phyloP scores from a whole-genome alignment of 1,140 invertebrate genomes.

The Drosophila sturtevanti region DNA sequence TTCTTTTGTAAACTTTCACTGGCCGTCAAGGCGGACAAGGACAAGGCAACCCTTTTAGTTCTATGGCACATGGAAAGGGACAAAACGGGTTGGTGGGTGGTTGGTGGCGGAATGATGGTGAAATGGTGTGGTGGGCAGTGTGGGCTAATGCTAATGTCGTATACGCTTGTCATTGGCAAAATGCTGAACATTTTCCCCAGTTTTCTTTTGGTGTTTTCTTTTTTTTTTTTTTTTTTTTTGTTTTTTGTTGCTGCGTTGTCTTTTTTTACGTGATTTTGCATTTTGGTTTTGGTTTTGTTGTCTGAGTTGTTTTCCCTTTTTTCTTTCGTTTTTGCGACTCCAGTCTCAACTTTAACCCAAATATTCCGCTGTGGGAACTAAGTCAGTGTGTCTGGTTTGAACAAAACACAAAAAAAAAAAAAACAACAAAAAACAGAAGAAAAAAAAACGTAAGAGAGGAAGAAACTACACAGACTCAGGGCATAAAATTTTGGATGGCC shows the following conservation, averaged over 20 bases:
- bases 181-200: slow-evolving; percentile 3
- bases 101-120: background rate
- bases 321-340: slow-evolving; percentile 8
- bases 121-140: slow-evolving; percentile 11
- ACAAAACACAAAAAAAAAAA: slow-evolving; percentile 34
- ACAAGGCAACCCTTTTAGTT: slow-evolving; percentile 59
- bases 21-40: slow-evolving; percentile 60
- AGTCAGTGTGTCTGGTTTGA: slow-evolving; percentile 60
- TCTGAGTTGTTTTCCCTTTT: background rate
- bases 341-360: slow-evolving; percentile 62
- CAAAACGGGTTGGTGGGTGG: background rate
- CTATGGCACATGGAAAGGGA: background rate
- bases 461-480: slow-evolving; percentile 17
- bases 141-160: slow-evolving; percentile 28
- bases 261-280: slow-evolving; percentile 41
- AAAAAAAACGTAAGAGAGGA: slow-evolving; percentile 17
- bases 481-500: slow-evolving; percentile 28
- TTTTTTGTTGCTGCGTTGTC: slow-evolving; percentile 7
- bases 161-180: slow-evolving; percentile 14
- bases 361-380: slow-evolving; percentile 63
- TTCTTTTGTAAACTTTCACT: slow-evolving; percentile 65
- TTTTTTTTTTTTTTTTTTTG: background rate
- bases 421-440: slow-evolving; percentile 4
- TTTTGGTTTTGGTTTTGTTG: slow-evolving; percentile 26
- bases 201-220: background rate